Evolutionary conservation across 2,113 vertebrate species (phyloP).

Genomic region (Hepsetus odoe): DNA sequence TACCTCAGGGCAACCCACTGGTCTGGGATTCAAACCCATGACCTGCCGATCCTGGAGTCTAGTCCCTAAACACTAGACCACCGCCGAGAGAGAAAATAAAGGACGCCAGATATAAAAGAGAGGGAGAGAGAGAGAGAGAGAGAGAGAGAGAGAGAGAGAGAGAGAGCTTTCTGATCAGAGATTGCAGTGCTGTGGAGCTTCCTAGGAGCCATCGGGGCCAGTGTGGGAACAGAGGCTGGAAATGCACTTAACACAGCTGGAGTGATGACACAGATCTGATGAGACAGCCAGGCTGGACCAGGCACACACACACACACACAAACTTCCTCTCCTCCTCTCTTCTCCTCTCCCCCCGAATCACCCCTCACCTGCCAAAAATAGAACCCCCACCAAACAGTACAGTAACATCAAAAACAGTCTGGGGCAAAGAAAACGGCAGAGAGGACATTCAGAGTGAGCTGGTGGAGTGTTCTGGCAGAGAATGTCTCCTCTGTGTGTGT

Average conservation of each 20-base stretch:
- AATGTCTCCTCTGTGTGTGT: not conserved
- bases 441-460: conserved; percentile 3
- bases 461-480: not conserved
- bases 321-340: conserved; percentile 65
- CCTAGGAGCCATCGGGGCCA: conserved; percentile 79
- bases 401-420: conserved; percentile 19
- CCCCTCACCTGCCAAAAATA: conserved; percentile 72
- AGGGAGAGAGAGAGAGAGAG: not conserved
- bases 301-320: conserved; percentile 69
- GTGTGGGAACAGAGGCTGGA: conserved; percentile 78
- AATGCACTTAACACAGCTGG: conserved; percentile 86
- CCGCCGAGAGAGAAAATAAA: no score
- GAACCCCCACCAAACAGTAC: conserved; percentile 9
- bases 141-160: not conserved
- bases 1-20: no score
- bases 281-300: conserved; percentile 74
- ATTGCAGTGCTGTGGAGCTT: conserved; percentile 67
- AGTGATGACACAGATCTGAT: conserved; percentile 92
- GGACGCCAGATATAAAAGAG: no score
- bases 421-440: conserved; percentile 17
- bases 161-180: conserved; percentile 67
- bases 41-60: no score
- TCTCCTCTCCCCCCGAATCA: conserved; percentile 30
- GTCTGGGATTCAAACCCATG: no score
- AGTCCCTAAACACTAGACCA: no score